Base-by-base conservation (phyloP, 1,140 invertebrate species). In the Penaeus indicus region DNA sequence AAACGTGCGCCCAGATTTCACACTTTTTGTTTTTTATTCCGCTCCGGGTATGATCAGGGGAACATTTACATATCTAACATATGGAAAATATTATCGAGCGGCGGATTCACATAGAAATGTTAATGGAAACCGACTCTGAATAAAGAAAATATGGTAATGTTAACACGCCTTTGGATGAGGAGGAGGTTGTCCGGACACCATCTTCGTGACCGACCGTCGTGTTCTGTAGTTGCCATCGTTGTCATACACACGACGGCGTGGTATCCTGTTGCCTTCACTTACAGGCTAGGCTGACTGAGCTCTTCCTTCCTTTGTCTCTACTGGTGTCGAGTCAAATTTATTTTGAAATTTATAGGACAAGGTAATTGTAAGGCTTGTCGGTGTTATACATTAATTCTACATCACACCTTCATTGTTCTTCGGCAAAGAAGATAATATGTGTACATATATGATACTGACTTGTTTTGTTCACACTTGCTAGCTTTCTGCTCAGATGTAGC, bases 121-220 rank as follows among this genome's bases (percentile, higher is more conserved):
- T 84, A 84, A 84, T 84, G 82, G 62, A 32, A 67, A 67, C 62
- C 63, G 62, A 84, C 82, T 67, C 61, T 21, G 82, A 69, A 67
- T 84, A 69, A 67, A 84, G 82, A 84, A 84, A 84, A 84, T 84
- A 67, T 84, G 82, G 82, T 67, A 84, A 84, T 84, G 82, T 84
- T 67, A 84, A 84, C 82, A 84, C 32, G 18, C 13, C 27, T 62
- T 69, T 38, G 32, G 63, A 69, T 38, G 82, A 69, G 82, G 32
- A 42, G 82, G 61, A 83, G 54, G 63, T 19, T 67, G 63, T 84
- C 63, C 0, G 62, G 19, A 84, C 82, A 84, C 82, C 1, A 19
- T 5, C 62, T 61, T 21, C 82, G 82, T 84, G 82, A 84, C 63
- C 60, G 27, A 16, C 54, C 62, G 21, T 13, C 63, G 63, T 84